phyloP scores from a whole-genome alignment of 1,140 invertebrate species.

The Drosophila insularis region DNA sequence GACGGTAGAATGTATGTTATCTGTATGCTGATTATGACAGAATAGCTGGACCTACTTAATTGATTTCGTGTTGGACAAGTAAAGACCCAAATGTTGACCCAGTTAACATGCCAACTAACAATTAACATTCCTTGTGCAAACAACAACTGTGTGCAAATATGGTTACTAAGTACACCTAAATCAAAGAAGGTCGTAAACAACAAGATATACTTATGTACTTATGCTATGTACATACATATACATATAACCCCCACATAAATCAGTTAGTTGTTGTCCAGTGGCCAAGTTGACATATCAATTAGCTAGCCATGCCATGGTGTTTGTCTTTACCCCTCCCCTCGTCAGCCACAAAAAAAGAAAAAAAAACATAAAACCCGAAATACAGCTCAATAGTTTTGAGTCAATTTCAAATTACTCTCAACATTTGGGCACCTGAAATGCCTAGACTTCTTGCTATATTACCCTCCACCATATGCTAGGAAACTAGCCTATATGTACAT shows the following conservation, averaged over 20 bases:
- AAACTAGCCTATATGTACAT: too few relatives aligned
- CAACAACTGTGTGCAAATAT: neutral
- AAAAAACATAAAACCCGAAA: neutral
- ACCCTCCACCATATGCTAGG: too few relatives aligned
- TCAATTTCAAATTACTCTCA: too few relatives aligned
- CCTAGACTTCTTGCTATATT: too few relatives aligned
- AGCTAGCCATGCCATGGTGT: slow-evolving; percentile 19
- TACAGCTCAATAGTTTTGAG: neutral
- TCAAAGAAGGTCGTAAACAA: slow-evolving; percentile 55
- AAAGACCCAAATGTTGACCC: slow-evolving; percentile 3
- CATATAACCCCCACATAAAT: neutral
- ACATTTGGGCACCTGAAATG: too few relatives aligned
- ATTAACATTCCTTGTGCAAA: slow-evolving; percentile 54
- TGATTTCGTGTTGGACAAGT: neutral
- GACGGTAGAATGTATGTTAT: neutral
- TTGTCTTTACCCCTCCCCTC: neutral
- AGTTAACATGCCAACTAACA: slow-evolving; percentile 25
- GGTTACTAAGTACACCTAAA: slow-evolving; percentile 16
- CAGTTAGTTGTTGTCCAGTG: slow-evolving; percentile 23
- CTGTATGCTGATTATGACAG: neutral
- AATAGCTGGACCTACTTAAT: neutral
- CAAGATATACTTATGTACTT: slow-evolving; percentile 19
- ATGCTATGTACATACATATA: slow-evolving; percentile 9
- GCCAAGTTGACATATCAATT: slow-evolving; percentile 69
- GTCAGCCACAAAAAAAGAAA: neutral